Evolutionary conservation across 2,888 invertebrate genomes (phyloP).

Genomic region (Drosophila subsilvestris): DNA sequence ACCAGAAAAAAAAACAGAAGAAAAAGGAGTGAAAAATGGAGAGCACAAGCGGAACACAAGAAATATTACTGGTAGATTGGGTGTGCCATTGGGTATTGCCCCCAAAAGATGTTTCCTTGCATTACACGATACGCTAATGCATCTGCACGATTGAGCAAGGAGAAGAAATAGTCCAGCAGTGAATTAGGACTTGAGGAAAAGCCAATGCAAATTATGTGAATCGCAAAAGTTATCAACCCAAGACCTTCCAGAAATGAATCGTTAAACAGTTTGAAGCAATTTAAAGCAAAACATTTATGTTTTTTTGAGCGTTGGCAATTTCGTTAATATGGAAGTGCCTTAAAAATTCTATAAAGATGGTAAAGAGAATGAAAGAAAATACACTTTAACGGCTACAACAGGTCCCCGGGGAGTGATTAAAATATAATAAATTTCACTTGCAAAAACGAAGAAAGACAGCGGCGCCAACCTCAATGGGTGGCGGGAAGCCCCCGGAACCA

Average conservation of each 20-base stretch:
- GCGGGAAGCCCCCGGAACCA: slow-evolving; percentile 50
- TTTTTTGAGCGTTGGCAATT: slow-evolving; percentile 32
- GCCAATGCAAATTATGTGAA: too few relatives aligned
- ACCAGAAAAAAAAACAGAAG: slow-evolving; percentile 7
- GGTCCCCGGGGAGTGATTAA: slow-evolving; percentile 83
- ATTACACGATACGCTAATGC: background rate
- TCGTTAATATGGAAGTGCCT: slow-evolving; percentile 41
- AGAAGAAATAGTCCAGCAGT: background rate
- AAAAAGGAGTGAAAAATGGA: slow-evolving; percentile 3
- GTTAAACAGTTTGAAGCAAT: slow-evolving; percentile 68
- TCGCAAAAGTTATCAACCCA: background rate
- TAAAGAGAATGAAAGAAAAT: slow-evolving; percentile 48
- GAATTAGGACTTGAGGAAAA: too few relatives aligned
- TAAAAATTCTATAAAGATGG: slow-evolving; percentile 38
- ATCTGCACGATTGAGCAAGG: background rate
- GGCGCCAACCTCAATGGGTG: slow-evolving; percentile 7
- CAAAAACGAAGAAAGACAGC: slow-evolving; percentile 61
- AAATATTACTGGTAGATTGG: slow-evolving; percentile 28
- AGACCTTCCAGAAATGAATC: background rate
- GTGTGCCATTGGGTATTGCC: slow-evolving; percentile 10
- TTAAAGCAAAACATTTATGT: slow-evolving; percentile 45
- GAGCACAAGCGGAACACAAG: slow-evolving; percentile 10
- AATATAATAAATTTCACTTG: slow-evolving; percentile 83
- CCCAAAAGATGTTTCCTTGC: background rate
- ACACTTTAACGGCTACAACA: slow-evolving; percentile 71